phyloP scores from a whole-genome alignment of 2,888 invertebrate species.

The Agriopis marginaria region DNA sequence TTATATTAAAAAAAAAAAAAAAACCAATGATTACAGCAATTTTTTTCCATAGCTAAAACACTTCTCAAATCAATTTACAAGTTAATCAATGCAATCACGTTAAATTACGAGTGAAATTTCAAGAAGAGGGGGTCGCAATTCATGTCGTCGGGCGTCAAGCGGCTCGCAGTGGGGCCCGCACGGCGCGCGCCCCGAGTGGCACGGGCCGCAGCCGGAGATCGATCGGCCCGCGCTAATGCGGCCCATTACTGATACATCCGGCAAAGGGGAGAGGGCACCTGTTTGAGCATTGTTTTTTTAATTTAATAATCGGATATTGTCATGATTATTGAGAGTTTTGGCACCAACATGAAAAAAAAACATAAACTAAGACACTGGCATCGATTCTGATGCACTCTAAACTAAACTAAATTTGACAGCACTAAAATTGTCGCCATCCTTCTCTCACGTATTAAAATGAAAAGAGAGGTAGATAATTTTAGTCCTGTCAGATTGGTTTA shows the following conservation, averaged over 20 bases:
- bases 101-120: background rate
- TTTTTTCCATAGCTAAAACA: background rate
- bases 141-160: conserved; percentile 1
- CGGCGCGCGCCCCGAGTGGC: conserved; percentile 26
- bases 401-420: too few species aligned
- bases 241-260: conserved; percentile 44
- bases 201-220: conserved; percentile 26
- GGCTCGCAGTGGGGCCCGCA: conserved; percentile 6
- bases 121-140: conserved; percentile 15
- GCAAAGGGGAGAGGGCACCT: conserved; percentile 29
- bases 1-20: too few species aligned
- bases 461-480: too few species aligned
- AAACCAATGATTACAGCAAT: too few species aligned
- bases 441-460: too few species aligned
- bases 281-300: conserved; percentile 30
- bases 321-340: conserved; percentile 3
- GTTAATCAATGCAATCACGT: background rate
- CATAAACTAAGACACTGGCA: too few species aligned
- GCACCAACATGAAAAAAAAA: too few species aligned
- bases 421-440: too few species aligned
- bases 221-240: conserved; percentile 43
- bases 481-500: too few species aligned
- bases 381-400: too few species aligned
- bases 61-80: background rate
- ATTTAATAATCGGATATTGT: conserved; percentile 30